A percentile compares a stretch with the other conserved stretches of the same genome.
These are phyloP conservation scores for Tinea trinotella DNA, from an alignment of 2,888 invertebrate species.

Conservation along the genomic window DNA sequence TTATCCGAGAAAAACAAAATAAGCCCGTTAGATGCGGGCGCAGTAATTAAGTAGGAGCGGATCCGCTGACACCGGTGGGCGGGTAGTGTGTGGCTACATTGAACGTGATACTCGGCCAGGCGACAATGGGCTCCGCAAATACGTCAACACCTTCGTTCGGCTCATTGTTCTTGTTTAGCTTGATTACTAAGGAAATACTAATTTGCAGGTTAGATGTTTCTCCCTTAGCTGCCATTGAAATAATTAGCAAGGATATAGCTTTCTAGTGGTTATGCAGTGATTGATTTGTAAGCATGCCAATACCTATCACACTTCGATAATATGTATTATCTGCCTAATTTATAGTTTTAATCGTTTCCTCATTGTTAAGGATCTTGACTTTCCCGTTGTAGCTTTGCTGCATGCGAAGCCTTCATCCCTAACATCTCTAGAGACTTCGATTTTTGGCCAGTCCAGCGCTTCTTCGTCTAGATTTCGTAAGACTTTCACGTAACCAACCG, in stretches of 20 bases:
- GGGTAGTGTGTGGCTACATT: neutral
- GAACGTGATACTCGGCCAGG: neutral
- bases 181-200: neutral
- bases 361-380: no score
- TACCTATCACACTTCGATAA: no score
- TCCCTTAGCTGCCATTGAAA: neutral
- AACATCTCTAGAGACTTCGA: no score
- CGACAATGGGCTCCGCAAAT: neutral
- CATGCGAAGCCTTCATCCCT: no score
- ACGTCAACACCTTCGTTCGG: neutral
- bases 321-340: no score
- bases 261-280: no score
- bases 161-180: neutral
- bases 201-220: neutral
- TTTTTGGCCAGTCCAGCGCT: no score
- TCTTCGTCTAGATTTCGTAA: no score
- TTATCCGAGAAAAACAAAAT: constrained; percentile 73
- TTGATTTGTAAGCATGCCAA: no score
- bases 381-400: no score
- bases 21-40: constrained; percentile 64
- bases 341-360: no score
- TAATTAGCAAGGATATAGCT: neutral
- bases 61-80: neutral
- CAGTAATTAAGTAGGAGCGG: constrained; percentile 6
- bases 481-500: no score